Evolutionary conservation across 2,797 vertebrate genomes (phyloP).

Genomic region (Eupleurogrammus muticus): DNA sequence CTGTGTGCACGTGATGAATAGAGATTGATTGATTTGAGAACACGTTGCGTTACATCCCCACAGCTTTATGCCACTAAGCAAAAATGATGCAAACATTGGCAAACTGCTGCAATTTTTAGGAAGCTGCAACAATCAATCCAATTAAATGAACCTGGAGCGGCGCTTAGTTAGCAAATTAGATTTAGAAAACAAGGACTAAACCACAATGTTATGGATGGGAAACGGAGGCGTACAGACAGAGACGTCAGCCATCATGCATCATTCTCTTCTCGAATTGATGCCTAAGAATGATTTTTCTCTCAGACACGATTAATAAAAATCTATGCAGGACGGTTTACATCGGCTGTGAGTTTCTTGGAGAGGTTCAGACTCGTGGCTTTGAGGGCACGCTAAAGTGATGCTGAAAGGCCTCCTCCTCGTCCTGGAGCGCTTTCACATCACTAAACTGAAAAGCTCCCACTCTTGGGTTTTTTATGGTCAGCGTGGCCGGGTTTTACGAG

Average conservation of each 20-base stretch:
- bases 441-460: neutral
- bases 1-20: too few relatives aligned
- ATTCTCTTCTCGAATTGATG: neutral
- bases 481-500: neutral
- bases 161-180: slow-evolving; percentile 11
- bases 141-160: slow-evolving; percentile 36
- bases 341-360: too few relatives aligned
- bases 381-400: neutral
- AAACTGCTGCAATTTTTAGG: slow-evolving; percentile 25
- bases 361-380: neutral
- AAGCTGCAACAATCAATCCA: slow-evolving; percentile 30
- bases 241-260: neutral
- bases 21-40: neutral
- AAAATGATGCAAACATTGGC: slow-evolving; percentile 39
- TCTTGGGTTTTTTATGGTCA: neutral
- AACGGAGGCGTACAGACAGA: neutral
- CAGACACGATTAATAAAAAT: neutral
- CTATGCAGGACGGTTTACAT: too few relatives aligned
- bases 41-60: slow-evolving; percentile 28
- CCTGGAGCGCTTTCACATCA: neutral
- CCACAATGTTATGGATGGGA: neutral
- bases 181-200: too few relatives aligned
- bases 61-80: slow-evolving; percentile 23
- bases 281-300: neutral
- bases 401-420: neutral